Percentiles rank a stretch among this genome's conserved stretches.
phyloP scores from a whole-genome alignment of 2,113 vertebrate species.

The Coracopsis vasa region DNA sequence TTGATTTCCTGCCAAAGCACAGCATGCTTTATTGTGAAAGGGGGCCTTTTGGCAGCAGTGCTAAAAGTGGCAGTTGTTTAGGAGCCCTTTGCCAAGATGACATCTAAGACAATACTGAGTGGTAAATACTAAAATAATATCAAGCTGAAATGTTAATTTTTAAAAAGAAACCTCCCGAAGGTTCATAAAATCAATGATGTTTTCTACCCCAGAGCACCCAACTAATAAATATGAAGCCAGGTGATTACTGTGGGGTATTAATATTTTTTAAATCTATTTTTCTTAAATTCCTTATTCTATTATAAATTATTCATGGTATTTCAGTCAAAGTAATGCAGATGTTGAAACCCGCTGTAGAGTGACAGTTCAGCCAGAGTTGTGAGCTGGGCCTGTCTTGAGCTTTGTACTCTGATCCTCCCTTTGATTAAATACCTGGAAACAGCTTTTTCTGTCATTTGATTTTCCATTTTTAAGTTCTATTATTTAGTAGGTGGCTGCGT shows the following conservation, averaged over 20 bases:
- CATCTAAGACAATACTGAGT: slow-evolving; percentile 83
- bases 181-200: slow-evolving; percentile 69
- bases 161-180: slow-evolving; percentile 70
- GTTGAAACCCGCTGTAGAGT: slow-evolving; percentile 70
- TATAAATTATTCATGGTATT: slow-evolving; percentile 69
- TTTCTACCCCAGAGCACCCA: slow-evolving; percentile 43
- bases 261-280: slow-evolving; percentile 26
- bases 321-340: slow-evolving; percentile 77
- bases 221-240: slow-evolving; percentile 28
- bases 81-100: slow-evolving; percentile 85
- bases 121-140: slow-evolving; percentile 84
- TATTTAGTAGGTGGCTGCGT: slow-evolving; percentile 65
- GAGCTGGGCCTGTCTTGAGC: slow-evolving; percentile 50
- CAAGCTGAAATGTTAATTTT: slow-evolving; percentile 79
- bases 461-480: slow-evolving; percentile 74
- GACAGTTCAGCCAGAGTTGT: slow-evolving; percentile 62
- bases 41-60: slow-evolving; percentile 83
- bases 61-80: slow-evolving; percentile 85
- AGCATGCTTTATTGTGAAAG: slow-evolving; percentile 94
- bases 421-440: slow-evolving; percentile 67
- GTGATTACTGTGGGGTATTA: slow-evolving; percentile 32
- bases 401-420: slow-evolving; percentile 35
- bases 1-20: slow-evolving; percentile 99
- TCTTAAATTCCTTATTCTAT: slow-evolving; percentile 55
- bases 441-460: slow-evolving; percentile 69